Base-by-base conservation (phyloP, 2,797 vertebrate genomes). In the Halcyon badia region DNA sequence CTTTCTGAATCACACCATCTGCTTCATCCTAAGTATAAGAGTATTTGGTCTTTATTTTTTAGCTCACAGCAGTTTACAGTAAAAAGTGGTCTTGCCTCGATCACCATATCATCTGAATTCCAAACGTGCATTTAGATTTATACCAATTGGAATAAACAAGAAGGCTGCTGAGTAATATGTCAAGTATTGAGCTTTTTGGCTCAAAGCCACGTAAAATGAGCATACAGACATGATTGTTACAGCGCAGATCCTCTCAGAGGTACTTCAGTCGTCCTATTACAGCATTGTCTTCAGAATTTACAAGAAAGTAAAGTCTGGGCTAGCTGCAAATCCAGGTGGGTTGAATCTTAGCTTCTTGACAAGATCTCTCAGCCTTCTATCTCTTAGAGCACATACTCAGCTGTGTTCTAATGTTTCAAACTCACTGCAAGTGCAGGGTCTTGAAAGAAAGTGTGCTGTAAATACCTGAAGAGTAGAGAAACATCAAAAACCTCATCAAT, bases 1-100 rank as follows among this genome's bases (percentile, higher is more conserved):
- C 72, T 79, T 79, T 76, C 94, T 93, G 79, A 90, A 62, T 89
- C 46, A 71, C 21, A 42, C 75, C 56, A 46, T 95, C 82, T 87
- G 78, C 33, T 69, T 91, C 20, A 21, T 65, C n/a, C 41, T 76
- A 91, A 84, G n/a, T 54, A 11, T 84, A 69, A 82, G 41, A 24
- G 22, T 28, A 57, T 69, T 78, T 75, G 75, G 41, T 64, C 19
- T 39, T 77, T 44, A 18, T 39, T 76, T 86, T 75, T 92, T 76
- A 54, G 7, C 30, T 69, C 24, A 58, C 19, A 80, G 25, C 28
- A 82, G 25, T 30, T 37, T 76, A 11, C 1, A 39, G 85, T 62
- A 66, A 62, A 69, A 91, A 83, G 19, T 39, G 2, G 2, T 85
- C 33, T 89, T 85, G 33, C 14, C 9, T 56, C 49, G 31, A 0